Base-by-base conservation (phyloP, 2,888 invertebrate species). In the Catocala nupta region DNA sequence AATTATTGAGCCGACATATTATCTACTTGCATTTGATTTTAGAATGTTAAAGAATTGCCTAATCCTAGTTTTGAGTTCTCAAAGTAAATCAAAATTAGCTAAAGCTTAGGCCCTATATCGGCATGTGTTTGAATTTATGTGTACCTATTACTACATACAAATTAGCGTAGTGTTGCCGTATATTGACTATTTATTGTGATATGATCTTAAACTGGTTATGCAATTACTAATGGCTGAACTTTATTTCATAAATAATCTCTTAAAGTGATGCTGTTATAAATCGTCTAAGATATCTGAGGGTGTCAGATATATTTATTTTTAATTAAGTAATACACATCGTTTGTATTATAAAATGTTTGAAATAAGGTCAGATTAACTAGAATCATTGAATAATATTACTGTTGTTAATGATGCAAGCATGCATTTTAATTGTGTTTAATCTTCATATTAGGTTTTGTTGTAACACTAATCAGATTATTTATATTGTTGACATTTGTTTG, bases 1-100 rank as follows among this genome's bases (percentile, higher is more conserved):
- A 95, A 91, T 84, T 67, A 49, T 84, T 57, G 42, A 53, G 50
- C 34, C 33, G 34, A 34, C 43, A 50, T n/a, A n/a, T 25, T 63
- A 53, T 58, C 52, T 7, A 59, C 25, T 55, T 55, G 47, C 49
- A 39, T 9, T 39, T 45, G 25, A 54, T 55, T 54, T 60, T 55
- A 55, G 52, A 58, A 67, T 44, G 52, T 61, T 43, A 61, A 55
- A 39, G 10, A 34, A 44, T 53, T 45, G 65, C 66, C 65, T 74
- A 65, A 55, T 56, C 36, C 55, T 62, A 63, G 59, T 54, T 66
- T 75, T 68, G 58, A 63, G 61, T 68, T 58, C 48, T 69, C 44
- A 56, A 64, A 65, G 53, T 55, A 51, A 61, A 9, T 33, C 50
- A 61, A 59, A 49, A 55, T 68, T 48, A 55, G 55, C 55, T 62